Conservation (phyloP, 2,113 vertebrate genomes). For the Scatophagus argus region DNA sequence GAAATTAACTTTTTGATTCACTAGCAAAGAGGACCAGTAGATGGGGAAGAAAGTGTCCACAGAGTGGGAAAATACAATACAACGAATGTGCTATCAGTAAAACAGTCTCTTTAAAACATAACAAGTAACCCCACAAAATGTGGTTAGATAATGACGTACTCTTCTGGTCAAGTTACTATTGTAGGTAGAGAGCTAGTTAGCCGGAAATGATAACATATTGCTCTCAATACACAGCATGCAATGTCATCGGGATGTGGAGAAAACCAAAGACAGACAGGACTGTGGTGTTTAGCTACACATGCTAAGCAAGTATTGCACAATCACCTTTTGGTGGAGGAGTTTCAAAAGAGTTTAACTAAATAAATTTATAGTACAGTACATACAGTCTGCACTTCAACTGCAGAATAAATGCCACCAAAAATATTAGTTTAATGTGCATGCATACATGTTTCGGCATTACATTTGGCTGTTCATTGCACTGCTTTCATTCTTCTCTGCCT, state of each 20-base stretch:
- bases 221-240: background rate
- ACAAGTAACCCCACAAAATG: background rate
- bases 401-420: background rate
- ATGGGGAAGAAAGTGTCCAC: no score
- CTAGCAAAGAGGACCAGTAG: no score
- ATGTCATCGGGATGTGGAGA: background rate
- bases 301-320: background rate
- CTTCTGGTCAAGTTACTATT: background rate
- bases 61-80: background rate
- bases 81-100: background rate
- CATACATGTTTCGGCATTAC: background rate
- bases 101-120: background rate
- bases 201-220: no score
- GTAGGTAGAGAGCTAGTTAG: background rate
- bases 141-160: background rate
- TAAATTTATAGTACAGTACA: background rate
- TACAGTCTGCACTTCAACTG: no score
- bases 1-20: no score
- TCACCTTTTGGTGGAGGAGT: no score
- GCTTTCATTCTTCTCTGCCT: background rate
- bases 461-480: constrained; percentile 4
- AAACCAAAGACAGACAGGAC: background rate
- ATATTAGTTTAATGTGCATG: background rate
- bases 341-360: background rate
- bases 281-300: background rate